A percentile compares a stretch with the other conserved stretches of the same genome.
phyloP scores from a whole-genome alignment of 1,140 invertebrate species.

The Schlechtendalia chinensis region DNA sequence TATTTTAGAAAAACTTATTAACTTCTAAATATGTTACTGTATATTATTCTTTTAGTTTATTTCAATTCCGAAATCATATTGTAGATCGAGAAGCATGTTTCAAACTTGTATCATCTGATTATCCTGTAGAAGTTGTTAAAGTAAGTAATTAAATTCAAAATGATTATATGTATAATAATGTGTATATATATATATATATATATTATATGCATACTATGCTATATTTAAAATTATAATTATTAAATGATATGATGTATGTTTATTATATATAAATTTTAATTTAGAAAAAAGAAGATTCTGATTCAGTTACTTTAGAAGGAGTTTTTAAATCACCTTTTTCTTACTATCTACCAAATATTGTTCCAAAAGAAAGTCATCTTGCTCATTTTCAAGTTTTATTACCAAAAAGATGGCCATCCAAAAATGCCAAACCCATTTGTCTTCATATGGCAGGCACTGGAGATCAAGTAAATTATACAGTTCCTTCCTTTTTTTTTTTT shows the following conservation, averaged over 20 bases:
- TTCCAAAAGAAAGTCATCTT: constrained; percentile 77
- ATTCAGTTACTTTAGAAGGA: constrained; percentile 79
- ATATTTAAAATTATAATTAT: too few relatives aligned
- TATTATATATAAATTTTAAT: constrained; percentile 40
- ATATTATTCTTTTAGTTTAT: constrained; percentile 66
- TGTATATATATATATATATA: too few relatives aligned
- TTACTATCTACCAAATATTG: constrained; percentile 77
- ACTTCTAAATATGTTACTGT: not conserved
- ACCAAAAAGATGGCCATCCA: constrained; percentile 71
- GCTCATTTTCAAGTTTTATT: constrained; percentile 83
- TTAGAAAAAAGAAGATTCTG: constrained; percentile 74
- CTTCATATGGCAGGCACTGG: constrained; percentile 96
- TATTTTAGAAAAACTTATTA: too few relatives aligned
- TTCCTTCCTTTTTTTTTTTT: too few relatives aligned
- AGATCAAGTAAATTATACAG: constrained; percentile 79
- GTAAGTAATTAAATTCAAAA: constrained; percentile 59
- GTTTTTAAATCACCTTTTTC: constrained; percentile 86
- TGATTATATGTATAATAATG: not conserved
- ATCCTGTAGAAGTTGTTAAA: constrained; percentile 87
- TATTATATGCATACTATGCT: too few relatives aligned
- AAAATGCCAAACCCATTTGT: constrained; percentile 77
- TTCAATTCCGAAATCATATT: constrained; percentile 85
- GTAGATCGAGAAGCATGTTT: constrained; percentile 79
- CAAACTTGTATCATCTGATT: constrained; percentile 75
- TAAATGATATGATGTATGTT: not conserved